Evolutionary conservation across 2,888 invertebrate species (phyloP).

Genomic region (Colletes collaris): DNA sequence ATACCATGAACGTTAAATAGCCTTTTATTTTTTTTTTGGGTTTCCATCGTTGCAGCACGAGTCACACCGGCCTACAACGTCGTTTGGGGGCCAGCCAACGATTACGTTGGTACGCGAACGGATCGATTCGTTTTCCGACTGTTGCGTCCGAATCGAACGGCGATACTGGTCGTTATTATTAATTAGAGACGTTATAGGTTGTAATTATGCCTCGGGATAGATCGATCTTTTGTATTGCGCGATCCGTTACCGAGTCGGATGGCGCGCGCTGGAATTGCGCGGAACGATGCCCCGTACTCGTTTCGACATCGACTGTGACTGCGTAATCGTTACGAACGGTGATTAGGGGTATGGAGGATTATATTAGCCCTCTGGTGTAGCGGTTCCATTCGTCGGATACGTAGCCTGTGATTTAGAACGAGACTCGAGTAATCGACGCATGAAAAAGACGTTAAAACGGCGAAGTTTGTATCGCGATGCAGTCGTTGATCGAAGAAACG

Average conservation of each 20-base stretch:
- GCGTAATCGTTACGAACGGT: slow-evolving; percentile 11
- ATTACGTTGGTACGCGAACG: neutral
- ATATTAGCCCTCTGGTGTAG: slow-evolving; percentile 16
- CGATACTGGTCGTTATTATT: slow-evolving; percentile 40
- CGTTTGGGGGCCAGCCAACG: too few relatives aligned
- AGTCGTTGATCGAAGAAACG: neutral
- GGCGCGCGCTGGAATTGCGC: slow-evolving; percentile 2
- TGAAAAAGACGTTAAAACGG: slow-evolving; percentile 20
- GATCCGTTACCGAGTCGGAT: slow-evolving; percentile 38
- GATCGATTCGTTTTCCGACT: slow-evolving; percentile 34
- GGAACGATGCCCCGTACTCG: neutral
- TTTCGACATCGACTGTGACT: slow-evolving; percentile 10
- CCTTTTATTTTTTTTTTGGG: slow-evolving; percentile 14
- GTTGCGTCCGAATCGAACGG: slow-evolving; percentile 22
- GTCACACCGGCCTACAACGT: neutral
- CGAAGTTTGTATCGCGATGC: neutral
- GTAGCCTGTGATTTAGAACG: slow-evolving; percentile 21
- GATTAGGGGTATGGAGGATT: slow-evolving; percentile 28
- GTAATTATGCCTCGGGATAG: slow-evolving; percentile 39
- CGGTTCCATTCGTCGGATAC: neutral
- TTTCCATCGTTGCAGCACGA: neutral
- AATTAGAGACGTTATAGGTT: slow-evolving; percentile 41
- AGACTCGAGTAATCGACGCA: neutral
- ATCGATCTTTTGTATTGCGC: slow-evolving; percentile 41
- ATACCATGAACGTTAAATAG: slow-evolving; percentile 16